These are phyloP conservation scores for Troides oblongomaculatus DNA, from an alignment of 2,888 invertebrate genomes.

Conservation along the genomic window DNA sequence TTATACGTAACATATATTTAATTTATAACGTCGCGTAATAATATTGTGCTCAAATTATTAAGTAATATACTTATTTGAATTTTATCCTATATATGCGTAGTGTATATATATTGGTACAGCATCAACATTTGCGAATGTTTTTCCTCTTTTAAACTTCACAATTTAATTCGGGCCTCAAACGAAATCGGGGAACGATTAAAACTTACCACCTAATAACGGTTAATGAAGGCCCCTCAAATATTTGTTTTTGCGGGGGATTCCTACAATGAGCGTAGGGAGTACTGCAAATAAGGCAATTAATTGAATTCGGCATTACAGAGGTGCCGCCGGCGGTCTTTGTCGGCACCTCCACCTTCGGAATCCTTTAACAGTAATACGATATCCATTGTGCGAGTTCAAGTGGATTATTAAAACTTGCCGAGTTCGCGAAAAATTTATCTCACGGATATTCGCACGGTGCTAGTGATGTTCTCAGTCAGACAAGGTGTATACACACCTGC, in stretches of 20 bases:
- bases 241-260: conserved; percentile 76
- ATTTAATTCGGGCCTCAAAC: conserved; percentile 1
- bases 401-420: conserved; percentile 37
- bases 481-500: conserved; percentile 46
- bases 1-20: not conserved
- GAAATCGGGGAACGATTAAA: conserved; percentile 41
- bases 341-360: conserved; percentile 53
- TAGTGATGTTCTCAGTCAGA: conserved; percentile 34
- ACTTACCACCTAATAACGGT: conserved; percentile 68
- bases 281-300: conserved; percentile 77
- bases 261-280: conserved; percentile 59
- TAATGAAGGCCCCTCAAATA: conserved; percentile 74
- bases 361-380: conserved; percentile 54
- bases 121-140: not conserved
- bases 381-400: conserved; percentile 56
- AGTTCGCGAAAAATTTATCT: conserved; percentile 52
- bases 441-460: conserved; percentile 48
- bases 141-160: not conserved
- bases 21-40: not conserved
- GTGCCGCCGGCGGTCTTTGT: conserved; percentile 69
- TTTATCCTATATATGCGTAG: not conserved
- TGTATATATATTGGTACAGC: not conserved
- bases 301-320: conserved; percentile 78
- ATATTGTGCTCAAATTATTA: not conserved
- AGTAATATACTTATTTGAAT: not conserved